Conservation (phyloP, 1,140 invertebrate species). For the Micrasema longulum region DNA sequence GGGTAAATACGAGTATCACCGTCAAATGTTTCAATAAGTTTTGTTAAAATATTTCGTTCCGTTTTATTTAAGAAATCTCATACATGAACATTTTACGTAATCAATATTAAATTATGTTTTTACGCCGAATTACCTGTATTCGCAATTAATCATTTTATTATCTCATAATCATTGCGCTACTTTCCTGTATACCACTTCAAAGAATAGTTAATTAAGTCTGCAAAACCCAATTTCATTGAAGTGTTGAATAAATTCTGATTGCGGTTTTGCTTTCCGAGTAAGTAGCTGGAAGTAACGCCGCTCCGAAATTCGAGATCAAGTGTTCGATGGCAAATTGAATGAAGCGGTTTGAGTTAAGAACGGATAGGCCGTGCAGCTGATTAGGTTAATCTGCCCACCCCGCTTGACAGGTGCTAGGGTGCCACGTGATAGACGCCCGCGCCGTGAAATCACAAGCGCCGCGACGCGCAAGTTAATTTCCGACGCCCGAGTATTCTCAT, state of each 20-base stretch:
- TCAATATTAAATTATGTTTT: too few species aligned
- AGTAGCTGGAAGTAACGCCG: background rate
- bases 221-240: too few species aligned
- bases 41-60: too few species aligned
- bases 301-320: conserved; percentile 1
- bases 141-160: too few species aligned
- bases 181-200: too few species aligned
- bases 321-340: conserved; percentile 23
- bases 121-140: too few species aligned
- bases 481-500: conserved; percentile 24
- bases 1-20: too few species aligned
- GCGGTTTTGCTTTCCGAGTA: background rate
- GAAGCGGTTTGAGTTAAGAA: conserved; percentile 5
- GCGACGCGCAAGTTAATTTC: conserved; percentile 31
- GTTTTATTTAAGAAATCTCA: too few species aligned
- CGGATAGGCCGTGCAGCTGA: conserved; percentile 24
- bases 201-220: too few species aligned
- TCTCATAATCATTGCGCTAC: too few species aligned
- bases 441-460: conserved; percentile 17
- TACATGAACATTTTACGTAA: too few species aligned
- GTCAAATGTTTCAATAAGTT: too few species aligned
- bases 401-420: conserved; percentile 22
- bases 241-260: conserved; percentile 6
- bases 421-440: conserved; percentile 26
- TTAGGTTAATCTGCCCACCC: conserved; percentile 34